Evolutionary conservation across 1,140 invertebrate genomes (phyloP).

Genomic region (Solenopsis fugax): DNA sequence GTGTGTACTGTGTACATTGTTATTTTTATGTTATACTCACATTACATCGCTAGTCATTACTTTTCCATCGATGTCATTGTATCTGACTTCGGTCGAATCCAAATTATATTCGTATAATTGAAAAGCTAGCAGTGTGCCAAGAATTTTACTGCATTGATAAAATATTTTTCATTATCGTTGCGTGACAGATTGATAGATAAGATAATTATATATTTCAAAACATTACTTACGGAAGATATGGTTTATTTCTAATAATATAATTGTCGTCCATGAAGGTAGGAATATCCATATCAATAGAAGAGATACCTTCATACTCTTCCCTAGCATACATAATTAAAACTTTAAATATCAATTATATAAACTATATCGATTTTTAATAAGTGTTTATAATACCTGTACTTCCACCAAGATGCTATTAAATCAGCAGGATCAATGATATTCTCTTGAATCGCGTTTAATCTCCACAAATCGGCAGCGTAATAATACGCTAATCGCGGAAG

Average conservation of each 20-base stretch:
- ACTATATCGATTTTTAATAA: not conserved
- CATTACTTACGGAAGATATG: conserved; percentile 87
- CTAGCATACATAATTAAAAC: conserved; percentile 68
- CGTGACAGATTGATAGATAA: not conserved
- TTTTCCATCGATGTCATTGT: conserved; percentile 75
- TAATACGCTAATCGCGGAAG: conserved; percentile 87
- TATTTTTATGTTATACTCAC: conserved; percentile 65
- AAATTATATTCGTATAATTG: conserved; percentile 84
- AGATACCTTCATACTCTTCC: conserved; percentile 77
- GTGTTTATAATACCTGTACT: conserved; percentile 83
- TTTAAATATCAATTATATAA: conserved; percentile 26
- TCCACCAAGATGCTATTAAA: conserved; percentile 82
- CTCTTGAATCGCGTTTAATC: conserved; percentile 87
- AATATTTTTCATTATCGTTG: conserved; percentile 1
- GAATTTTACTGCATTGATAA: conserved; percentile 83
- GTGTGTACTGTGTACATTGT: not conserved
- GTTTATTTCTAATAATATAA: conserved; percentile 87
- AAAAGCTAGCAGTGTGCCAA: conserved; percentile 85
- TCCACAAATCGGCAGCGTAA: conserved; percentile 88
- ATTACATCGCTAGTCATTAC: conserved; percentile 69
- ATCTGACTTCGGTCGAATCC: conserved; percentile 79
- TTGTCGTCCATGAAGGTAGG: conserved; percentile 87
- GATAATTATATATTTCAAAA: not conserved
- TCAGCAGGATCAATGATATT: conserved; percentile 80
- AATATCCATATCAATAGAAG: conserved; percentile 50